Conservation (phyloP, 1,140 invertebrate species). For the Polyergus mexicanus region DNA sequence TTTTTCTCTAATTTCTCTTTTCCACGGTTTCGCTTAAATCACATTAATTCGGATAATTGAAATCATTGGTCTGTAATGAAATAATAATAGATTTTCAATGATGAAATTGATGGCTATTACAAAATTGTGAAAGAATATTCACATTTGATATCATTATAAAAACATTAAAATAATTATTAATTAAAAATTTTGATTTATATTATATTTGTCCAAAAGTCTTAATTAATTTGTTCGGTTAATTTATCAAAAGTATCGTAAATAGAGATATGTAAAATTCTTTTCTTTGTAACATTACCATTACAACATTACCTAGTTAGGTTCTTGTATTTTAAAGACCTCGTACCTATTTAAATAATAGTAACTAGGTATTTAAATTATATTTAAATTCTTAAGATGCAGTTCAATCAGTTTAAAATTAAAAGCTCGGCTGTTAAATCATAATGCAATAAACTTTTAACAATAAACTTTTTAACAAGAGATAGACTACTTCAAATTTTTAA, state of each 20-base stretch:
- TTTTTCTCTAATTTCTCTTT: neutral
- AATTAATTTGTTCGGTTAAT: neutral
- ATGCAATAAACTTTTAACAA: too few relatives aligned
- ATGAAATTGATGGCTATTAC: neutral
- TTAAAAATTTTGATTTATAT: neutral
- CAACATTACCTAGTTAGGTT: neutral
- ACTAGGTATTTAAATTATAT: neutral
- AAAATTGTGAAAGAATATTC: neutral
- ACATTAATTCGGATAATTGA: neutral
- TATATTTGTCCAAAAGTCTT: neutral
- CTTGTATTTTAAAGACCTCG: too few relatives aligned
- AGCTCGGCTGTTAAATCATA: neutral
- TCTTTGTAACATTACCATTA: neutral
- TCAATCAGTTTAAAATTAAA: neutral
- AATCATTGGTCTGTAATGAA: slow-evolving; percentile 4
- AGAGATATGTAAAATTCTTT: neutral
- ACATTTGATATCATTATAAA: neutral
- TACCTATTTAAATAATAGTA: neutral
- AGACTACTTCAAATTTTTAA: slow-evolving; percentile 4
- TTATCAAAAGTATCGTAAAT: neutral
- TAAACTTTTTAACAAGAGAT: neutral
- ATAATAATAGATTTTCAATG: neutral
- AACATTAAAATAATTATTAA: neutral
- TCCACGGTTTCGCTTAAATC: neutral
- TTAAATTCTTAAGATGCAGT: neutral